Base-by-base conservation (phyloP, 2,113 vertebrate species). In the Benitochromis conjunctus region DNA sequence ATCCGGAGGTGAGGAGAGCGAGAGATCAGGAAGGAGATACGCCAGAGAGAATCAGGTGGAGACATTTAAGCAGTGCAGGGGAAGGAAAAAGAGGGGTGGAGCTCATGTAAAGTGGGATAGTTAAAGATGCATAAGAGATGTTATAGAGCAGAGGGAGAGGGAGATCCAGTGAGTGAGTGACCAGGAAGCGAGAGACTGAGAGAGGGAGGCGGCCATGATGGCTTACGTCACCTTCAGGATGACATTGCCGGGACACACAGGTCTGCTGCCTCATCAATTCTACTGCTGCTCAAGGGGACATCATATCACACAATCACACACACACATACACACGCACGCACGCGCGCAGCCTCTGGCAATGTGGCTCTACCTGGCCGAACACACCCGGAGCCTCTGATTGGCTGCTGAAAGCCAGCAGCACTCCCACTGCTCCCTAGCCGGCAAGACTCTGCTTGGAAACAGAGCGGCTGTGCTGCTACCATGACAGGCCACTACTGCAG, bases 251-350 rank as follows among this genome's bases (percentile, higher is more conserved):
- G 94, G 94, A 96, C 94, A 94, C 90, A 93, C 92, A 92, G 93
- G 91, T 95, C 92, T 95, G 95, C 95, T 95, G 93, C 95, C 94
- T 96, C 96, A 96, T 96, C 96, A 96, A 93, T 95, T 96, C 93
- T 81, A 79, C 82, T 69, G 74, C 87, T 91, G 93, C 92, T 92
- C 91, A 90, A 91, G 90, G 94, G 93, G 94, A 95, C 93, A 88
- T 92, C 89, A 92, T 91, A 90, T 92, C 92, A 51, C 86, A 46
- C 64, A 71, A 71, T 71, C 62, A 78, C 81, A 58, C 83, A 48
- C 56, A 51, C 83, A 55, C 56, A 19, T 58, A n/a, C 69, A 66
- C 53, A 46, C 60, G 48, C 82, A 29, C 76, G 29, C 58, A 58
- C 1, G 87, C 18, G 3, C 53, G 66, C 83, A 62, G 88, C 90